phyloP scores from a whole-genome alignment of 2,888 invertebrate genomes.

The Oscheius myriophilus region DNA sequence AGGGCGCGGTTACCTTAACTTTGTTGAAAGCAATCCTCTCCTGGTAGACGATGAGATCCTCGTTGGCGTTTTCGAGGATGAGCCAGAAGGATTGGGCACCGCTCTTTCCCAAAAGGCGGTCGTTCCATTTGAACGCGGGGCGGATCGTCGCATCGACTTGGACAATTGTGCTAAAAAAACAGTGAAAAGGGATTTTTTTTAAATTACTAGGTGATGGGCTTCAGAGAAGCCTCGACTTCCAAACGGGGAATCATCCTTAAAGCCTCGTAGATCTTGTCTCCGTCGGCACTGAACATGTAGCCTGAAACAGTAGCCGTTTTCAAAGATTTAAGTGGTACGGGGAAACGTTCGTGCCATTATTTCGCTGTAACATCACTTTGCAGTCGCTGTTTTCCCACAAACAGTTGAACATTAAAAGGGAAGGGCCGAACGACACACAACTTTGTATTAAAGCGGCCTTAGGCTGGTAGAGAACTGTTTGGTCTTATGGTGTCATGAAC shows the following conservation, averaged over 20 bases:
- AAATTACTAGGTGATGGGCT: slow-evolving; percentile 89
- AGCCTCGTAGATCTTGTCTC: slow-evolving; percentile 77
- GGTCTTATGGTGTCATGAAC: no score
- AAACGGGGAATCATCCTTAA: slow-evolving; percentile 86
- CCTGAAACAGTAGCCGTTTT: slow-evolving; percentile 36
- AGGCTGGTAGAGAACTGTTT: no score
- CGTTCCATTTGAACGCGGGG: slow-evolving; percentile 76
- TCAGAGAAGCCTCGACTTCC: slow-evolving; percentile 84
- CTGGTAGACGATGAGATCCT: slow-evolving; percentile 92
- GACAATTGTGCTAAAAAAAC: slow-evolving; percentile 70
- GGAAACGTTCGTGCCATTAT: no score
- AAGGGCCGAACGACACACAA: no score
- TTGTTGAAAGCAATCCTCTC: slow-evolving; percentile 87
- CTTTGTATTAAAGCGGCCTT: no score
- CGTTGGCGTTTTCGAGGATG: slow-evolving; percentile 96
- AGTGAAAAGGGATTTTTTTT: not conserved
- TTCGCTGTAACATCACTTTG: not conserved
- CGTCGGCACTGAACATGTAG: slow-evolving; percentile 63
- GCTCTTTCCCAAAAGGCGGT: slow-evolving; percentile 82
- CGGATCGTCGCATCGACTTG: slow-evolving; percentile 62
- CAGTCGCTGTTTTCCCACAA: not conserved
- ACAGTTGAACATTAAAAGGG: slow-evolving; percentile 4
- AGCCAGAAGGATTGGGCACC: slow-evolving; percentile 88
- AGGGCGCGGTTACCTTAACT: slow-evolving; percentile 77
- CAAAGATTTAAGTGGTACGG: no score